Conservation (phyloP, 2,888 invertebrate genomes). For the Monopis laevigella region DNA sequence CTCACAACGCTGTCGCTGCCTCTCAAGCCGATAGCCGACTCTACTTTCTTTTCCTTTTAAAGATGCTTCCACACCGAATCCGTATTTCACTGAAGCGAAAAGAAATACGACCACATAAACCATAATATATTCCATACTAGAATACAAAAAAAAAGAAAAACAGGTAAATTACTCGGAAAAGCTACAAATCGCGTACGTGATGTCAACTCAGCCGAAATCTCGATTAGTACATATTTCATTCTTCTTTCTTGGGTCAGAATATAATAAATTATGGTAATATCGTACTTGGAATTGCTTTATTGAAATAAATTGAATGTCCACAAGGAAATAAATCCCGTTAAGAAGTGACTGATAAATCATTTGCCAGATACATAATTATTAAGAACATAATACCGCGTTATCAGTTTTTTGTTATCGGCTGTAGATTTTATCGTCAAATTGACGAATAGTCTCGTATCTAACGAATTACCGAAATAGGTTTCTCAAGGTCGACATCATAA, state of each 20-base stretch:
- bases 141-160: conserved; percentile 33
- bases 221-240: conserved; percentile 42
- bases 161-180: conserved; percentile 23
- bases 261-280: too few relatives aligned
- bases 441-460: too few relatives aligned
- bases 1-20: conserved; percentile 18
- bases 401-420: too few relatives aligned
- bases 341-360: too few relatives aligned
- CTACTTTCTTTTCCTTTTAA: conserved; percentile 6
- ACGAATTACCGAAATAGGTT: background rate
- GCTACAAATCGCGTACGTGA: conserved; percentile 38
- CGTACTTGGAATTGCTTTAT: too few relatives aligned
- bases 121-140: conserved; percentile 33
- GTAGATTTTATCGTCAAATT: too few relatives aligned
- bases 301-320: too few relatives aligned
- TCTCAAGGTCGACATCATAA: conserved; percentile 9
- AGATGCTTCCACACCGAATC: conserved; percentile 38
- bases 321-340: too few relatives aligned
- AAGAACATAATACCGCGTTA: too few relatives aligned
- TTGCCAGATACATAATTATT: too few relatives aligned
- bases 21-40: background rate
- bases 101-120: conserved; percentile 47
- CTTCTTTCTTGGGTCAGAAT: background rate
- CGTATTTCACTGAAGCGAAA: conserved; percentile 42
- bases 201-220: conserved; percentile 47